These are phyloP conservation scores for Drosophila greeni DNA, from an alignment of 2,888 invertebrate species.

Conservation along the genomic window DNA sequence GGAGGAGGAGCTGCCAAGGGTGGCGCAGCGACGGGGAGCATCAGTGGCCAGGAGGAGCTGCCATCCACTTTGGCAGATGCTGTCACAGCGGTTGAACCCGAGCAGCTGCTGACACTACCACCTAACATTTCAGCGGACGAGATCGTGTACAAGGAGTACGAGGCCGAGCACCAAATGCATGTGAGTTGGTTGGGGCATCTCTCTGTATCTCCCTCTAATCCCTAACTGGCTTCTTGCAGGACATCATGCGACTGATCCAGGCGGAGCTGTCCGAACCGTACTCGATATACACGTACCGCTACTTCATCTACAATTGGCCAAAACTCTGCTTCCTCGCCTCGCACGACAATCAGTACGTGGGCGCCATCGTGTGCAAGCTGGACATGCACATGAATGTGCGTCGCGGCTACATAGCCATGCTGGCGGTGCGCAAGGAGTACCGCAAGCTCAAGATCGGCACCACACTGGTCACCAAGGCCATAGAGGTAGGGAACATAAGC, in stretches of 20 bases:
- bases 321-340: constrained; percentile 98
- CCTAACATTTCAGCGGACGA: constrained; percentile 67
- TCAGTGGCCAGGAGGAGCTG: constrained; percentile 1
- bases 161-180: constrained; percentile 98
- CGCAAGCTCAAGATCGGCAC: constrained; percentile 96
- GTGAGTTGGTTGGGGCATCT: constrained; percentile 52
- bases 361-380: constrained; percentile 99
- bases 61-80: constrained; percentile 17
- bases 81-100: constrained; percentile 21
- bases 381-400: constrained; percentile 94
- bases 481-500: constrained; percentile 82
- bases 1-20: neutral
- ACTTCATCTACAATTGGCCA: constrained; percentile 99
- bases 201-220: neutral
- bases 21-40: constrained; percentile 19
- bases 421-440: constrained; percentile 97
- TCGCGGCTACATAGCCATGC: constrained; percentile 99
- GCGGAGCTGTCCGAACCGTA: constrained; percentile 99
- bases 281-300: constrained; percentile 99
- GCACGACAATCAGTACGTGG: constrained; percentile 92
- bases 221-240: constrained; percentile 73
- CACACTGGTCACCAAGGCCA: constrained; percentile 88
- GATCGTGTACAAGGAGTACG: constrained; percentile 86
- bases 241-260: constrained; percentile 99
- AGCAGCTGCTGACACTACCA: constrained; percentile 49